These are phyloP conservation scores for Coryphaenoides rupestris DNA, from an alignment of 2,113 vertebrate species.

Conservation along the genomic window DNA sequence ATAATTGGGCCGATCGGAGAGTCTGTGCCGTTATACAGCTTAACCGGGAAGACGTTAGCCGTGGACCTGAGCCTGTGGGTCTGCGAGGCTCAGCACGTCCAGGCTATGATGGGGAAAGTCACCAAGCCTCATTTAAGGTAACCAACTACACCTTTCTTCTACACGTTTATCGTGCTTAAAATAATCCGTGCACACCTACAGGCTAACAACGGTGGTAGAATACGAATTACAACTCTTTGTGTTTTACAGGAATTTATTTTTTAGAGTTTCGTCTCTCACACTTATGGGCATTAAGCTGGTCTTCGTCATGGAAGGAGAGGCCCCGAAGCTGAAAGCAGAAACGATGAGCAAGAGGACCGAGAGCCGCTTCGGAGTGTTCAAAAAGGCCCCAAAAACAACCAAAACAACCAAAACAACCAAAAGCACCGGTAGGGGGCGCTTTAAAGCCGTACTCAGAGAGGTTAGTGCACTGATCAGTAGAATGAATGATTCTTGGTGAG, in stretches of 20 bases:
- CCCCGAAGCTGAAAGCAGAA: constrained; percentile 88
- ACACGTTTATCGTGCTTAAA: neutral
- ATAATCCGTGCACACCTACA: neutral
- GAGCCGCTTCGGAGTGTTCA: constrained; percentile 67
- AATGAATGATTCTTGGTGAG: too few relatives aligned
- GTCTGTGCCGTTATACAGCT: constrained; percentile 77
- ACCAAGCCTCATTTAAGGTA: constrained; percentile 91
- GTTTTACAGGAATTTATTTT: constrained; percentile 88
- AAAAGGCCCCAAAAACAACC: constrained; percentile 52
- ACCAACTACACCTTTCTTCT: neutral
- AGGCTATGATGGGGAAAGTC: constrained; percentile 88
- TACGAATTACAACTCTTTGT: neutral
- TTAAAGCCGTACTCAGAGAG: constrained; percentile 86
- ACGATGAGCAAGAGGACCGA: constrained; percentile 87
- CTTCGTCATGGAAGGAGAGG: constrained; percentile 92
- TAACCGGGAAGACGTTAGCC: constrained; percentile 86
- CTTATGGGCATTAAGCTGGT: constrained; percentile 88
- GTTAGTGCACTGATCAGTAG: constrained; percentile 53
- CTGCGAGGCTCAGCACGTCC: constrained; percentile 90
- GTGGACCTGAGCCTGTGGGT: constrained; percentile 98
- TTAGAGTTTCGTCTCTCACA: constrained; percentile 84
- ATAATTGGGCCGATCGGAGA: constrained; percentile 84
- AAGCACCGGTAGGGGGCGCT: constrained; percentile 80
- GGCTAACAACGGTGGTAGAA: neutral
- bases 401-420: constrained; percentile 1